Percentiles rank a stretch among this genome's conserved stretches.
phyloP scores from a whole-genome alignment of 2,797 vertebrate genomes.

The Rhynchonycteris naso region DNA sequence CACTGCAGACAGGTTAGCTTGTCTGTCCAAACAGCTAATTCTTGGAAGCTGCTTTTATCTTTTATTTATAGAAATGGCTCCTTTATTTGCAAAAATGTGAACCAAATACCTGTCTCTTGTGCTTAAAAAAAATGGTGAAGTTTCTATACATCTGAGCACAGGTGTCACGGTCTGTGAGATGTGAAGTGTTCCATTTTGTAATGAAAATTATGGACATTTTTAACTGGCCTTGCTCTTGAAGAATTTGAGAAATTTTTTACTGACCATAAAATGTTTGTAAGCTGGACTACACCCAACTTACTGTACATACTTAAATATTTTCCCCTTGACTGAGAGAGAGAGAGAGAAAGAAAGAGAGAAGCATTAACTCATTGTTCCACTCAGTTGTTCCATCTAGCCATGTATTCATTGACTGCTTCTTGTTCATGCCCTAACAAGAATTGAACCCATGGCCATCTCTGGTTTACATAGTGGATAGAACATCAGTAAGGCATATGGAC shows the following conservation, averaged over 20 bases:
- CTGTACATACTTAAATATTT: not conserved
- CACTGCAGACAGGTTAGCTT: not conserved
- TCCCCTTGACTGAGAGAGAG: no score
- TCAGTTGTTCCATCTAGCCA: no score
- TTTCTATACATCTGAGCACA: not conserved
- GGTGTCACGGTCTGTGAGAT: not conserved
- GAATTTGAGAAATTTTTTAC: not conserved
- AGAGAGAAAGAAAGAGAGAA: no score
- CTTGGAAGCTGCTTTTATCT: not conserved
- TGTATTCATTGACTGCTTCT: no score
- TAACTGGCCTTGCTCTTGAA: not conserved
- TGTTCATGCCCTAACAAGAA: no score
- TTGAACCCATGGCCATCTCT: no score
- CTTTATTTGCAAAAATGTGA: conserved; percentile 13
- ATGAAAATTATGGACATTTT: not conserved
- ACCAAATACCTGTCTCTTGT: not conserved
- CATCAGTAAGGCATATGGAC: no score
- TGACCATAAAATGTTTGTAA: not conserved
- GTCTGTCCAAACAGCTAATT: not conserved
- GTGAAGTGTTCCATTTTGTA: not conserved
- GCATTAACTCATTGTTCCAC: no score
- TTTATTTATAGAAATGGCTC: not conserved
- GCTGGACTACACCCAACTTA: not conserved
- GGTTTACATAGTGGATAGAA: no score
- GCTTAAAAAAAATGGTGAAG: not conserved